Evolutionary conservation across 2,797 vertebrate genomes (phyloP).

Genomic region (Schizopygopsis pylzovi): DNA sequence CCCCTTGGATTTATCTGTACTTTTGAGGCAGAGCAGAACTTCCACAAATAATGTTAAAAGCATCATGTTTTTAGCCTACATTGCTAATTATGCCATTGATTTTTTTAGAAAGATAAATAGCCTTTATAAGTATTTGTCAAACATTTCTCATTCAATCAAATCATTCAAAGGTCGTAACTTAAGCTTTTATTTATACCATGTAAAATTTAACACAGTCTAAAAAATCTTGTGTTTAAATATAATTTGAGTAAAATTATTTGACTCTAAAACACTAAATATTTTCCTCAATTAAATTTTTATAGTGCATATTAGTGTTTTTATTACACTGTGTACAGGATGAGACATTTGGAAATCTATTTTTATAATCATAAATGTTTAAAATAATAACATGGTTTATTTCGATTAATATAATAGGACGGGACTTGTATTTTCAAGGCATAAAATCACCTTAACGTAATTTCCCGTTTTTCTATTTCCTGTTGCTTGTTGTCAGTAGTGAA

Average conservation of each 20-base stretch:
- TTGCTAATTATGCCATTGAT: too few species aligned
- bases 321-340: background rate
- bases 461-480: constrained; percentile 37
- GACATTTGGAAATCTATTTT: background rate
- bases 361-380: too few species aligned
- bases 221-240: background rate
- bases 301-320: background rate
- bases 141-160: background rate
- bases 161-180: background rate
- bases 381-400: background rate
- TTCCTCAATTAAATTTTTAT: background rate
- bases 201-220: background rate
- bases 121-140: background rate
- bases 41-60: too few species aligned
- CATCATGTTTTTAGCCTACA: too few species aligned
- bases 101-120: too few species aligned
- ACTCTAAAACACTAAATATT: background rate
- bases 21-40: background rate
- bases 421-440: constrained; percentile 42
- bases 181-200: background rate
- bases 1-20: background rate
- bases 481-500: constrained; percentile 46
- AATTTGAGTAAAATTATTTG: background rate
- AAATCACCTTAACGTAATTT: constrained; percentile 39
- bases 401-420: background rate